Evolutionary conservation across 2,888 invertebrate species (phyloP).

Genomic region (Axea sp.): DNA sequence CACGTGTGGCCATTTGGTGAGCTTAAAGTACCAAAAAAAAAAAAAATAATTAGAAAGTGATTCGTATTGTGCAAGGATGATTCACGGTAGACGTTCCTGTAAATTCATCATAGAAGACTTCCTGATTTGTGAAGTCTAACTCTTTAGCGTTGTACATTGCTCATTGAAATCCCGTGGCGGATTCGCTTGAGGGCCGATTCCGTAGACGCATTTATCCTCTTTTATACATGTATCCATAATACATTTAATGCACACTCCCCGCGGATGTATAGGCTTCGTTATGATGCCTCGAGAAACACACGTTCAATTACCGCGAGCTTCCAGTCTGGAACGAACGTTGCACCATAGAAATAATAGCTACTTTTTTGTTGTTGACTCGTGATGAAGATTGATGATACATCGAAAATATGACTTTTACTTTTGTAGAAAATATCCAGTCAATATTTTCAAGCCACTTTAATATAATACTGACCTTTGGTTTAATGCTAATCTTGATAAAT

Average conservation of each 20-base stretch:
- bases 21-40: neutral
- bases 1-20: no score
- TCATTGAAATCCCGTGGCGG: slow-evolving; percentile 50
- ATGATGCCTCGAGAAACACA: slow-evolving; percentile 52
- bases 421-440: no score
- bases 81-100: neutral
- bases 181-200: slow-evolving; percentile 55
- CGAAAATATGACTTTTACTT: no score
- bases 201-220: slow-evolving; percentile 50
- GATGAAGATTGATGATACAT: neutral
- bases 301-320: slow-evolving; percentile 62
- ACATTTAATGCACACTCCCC: slow-evolving; percentile 52
- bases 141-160: slow-evolving; percentile 2
- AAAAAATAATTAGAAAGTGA: slow-evolving; percentile 33
- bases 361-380: slow-evolving; percentile 16
- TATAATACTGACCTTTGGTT: no score
- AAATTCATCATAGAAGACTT: slow-evolving; percentile 14
- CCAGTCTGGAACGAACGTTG: slow-evolving; percentile 78
- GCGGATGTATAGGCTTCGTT: slow-evolving; percentile 43
- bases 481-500: no score
- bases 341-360: slow-evolving; percentile 66
- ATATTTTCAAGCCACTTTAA: no score
- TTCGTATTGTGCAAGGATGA: slow-evolving; percentile 19
- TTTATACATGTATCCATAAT: slow-evolving; percentile 53
- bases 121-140: slow-evolving; percentile 37